Conservation (phyloP, 2,797 vertebrate species). For the Phoebastria nigripes region DNA sequence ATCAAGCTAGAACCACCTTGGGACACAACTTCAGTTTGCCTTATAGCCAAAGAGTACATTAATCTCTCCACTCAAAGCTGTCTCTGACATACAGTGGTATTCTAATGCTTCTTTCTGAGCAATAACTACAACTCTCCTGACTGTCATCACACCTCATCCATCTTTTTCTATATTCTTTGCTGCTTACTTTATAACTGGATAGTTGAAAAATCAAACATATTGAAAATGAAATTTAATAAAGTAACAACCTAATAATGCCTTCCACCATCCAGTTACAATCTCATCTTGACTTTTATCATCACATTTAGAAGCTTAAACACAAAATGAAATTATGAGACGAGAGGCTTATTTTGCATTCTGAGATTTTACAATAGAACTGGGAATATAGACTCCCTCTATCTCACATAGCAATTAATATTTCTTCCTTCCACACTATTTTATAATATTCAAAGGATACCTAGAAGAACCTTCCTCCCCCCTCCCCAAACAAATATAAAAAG, state of each 20-base stretch:
- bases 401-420: not conserved
- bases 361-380: not conserved
- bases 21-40: not conserved
- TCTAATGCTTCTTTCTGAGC: not conserved
- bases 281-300: not conserved
- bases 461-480: not conserved
- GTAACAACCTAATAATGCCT: not conserved
- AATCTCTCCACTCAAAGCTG: not conserved
- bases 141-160: not conserved
- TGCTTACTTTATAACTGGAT: not conserved
- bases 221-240: not conserved
- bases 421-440: not conserved
- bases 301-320: not conserved
- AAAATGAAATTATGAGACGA: not conserved
- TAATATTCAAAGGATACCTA: not conserved
- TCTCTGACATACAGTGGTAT: not conserved
- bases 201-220: not conserved
- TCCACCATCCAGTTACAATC: not conserved
- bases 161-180: not conserved
- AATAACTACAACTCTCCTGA: not conserved
- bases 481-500: not conserved
- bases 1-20: not conserved
- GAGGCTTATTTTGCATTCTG: not conserved
- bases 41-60: not conserved
- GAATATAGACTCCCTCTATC: not conserved